Evolutionary conservation across 2,797 vertebrate species (phyloP).

Genomic region (Mycteria americana): DNA sequence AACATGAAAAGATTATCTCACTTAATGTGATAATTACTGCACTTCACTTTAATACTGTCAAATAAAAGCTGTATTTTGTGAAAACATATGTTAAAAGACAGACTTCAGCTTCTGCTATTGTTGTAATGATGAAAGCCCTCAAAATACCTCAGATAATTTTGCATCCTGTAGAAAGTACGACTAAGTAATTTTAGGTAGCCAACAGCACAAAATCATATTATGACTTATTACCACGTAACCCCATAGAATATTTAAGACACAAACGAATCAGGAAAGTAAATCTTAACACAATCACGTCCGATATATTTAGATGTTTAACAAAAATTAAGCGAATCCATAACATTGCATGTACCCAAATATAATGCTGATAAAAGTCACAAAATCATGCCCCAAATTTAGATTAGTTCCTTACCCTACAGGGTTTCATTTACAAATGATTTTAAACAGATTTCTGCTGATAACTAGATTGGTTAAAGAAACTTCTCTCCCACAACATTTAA

Average conservation of each 20-base stretch:
- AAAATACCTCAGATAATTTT: not conserved
- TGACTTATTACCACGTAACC: not conserved
- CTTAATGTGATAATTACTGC: constrained; percentile 29
- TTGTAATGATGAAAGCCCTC: not conserved
- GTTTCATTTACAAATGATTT: not conserved
- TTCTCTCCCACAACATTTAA: not conserved
- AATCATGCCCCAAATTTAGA: not conserved
- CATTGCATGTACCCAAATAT: not conserved
- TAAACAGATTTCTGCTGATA: not conserved
- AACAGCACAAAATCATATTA: not conserved
- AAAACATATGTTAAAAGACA: not conserved
- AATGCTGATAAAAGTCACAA: not conserved
- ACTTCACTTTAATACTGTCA: constrained; percentile 36
- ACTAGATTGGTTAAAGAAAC: not conserved
- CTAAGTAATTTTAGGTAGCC: not conserved
- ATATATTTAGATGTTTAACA: not conserved
- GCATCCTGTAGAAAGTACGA: not conserved
- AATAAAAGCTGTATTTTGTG: constrained; percentile 34
- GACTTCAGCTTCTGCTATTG: not conserved
- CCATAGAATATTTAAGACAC: not conserved
- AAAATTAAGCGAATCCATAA: not conserved
- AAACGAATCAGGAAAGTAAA: not conserved
- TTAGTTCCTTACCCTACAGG: not conserved
- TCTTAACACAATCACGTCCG: not conserved
- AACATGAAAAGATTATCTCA: constrained; percentile 13